Conservation (phyloP, 2,797 vertebrate genomes). For the Prunella strophiata region DNA sequence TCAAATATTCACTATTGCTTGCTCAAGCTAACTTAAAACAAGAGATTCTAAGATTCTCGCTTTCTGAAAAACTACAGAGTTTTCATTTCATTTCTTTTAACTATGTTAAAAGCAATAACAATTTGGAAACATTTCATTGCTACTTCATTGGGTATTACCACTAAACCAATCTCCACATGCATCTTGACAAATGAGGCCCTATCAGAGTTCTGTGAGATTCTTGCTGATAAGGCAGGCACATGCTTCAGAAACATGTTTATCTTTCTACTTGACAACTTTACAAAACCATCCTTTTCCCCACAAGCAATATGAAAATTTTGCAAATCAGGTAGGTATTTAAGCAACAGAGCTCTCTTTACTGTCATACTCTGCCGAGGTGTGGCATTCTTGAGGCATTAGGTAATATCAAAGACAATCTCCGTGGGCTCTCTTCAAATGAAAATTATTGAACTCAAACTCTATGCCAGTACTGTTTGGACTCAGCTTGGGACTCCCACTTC, state of each 20-base stretch:
- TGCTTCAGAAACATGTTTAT: neutral
- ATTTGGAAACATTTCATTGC: neutral
- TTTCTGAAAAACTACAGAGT: neutral
- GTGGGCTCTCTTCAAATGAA: neutral
- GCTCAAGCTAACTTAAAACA: neutral
- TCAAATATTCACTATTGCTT: neutral
- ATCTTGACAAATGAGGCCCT: neutral
- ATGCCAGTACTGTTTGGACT: neutral
- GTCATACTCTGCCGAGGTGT: rapidly evolving
- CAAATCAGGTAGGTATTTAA: neutral
- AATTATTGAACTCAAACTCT: neutral
- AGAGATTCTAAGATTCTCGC: neutral
- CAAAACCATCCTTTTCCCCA: neutral
- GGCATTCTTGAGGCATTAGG: neutral
- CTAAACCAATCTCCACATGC: neutral
- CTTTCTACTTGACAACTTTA: neutral
- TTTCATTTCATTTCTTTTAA: neutral
- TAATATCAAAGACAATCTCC: neutral
- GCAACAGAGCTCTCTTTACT: neutral
- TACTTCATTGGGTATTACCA: neutral
- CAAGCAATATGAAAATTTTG: neutral
- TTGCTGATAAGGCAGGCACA: neutral
- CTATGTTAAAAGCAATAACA: neutral
- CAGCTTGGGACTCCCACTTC: neutral
- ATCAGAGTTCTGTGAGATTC: neutral